Percentiles rank a stretch among this genome's conserved stretches.
phyloP scores from a whole-genome alignment of 1,140 invertebrate genomes.

The Bombus pyrosoma region DNA sequence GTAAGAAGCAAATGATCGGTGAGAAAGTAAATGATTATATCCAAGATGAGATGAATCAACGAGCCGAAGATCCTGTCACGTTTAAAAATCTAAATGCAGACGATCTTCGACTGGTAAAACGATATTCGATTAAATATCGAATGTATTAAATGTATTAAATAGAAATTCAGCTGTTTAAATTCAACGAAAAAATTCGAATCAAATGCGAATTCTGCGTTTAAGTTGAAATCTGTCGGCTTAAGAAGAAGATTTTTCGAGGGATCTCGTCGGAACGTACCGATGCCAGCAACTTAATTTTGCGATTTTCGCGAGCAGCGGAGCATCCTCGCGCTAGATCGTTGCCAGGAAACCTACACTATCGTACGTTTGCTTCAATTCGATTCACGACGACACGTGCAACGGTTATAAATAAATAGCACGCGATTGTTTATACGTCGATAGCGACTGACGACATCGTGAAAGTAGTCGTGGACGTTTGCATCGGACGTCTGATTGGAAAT shows the following conservation, averaged over 20 bases:
- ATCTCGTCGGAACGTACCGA: not conserved
- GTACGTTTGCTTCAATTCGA: conserved; percentile 47
- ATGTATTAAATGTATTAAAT: not conserved
- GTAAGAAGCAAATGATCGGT: not conserved
- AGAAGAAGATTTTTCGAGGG: not conserved
- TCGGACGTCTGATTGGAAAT: not conserved
- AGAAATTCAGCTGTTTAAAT: not conserved
- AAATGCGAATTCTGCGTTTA: not conserved
- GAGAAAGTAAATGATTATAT: not conserved
- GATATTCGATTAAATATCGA: no score
- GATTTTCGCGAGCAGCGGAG: not conserved
- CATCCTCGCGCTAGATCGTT: not conserved
- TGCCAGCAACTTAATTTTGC: conserved; percentile 29
- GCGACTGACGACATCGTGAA: not conserved
- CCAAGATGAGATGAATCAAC: not conserved
- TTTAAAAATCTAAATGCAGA: not conserved
- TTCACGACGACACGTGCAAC: conserved; percentile 30
- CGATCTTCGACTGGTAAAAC: no score
- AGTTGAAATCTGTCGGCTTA: no score
- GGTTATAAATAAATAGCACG: conserved; percentile 50
- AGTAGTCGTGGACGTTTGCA: conserved; percentile 1
- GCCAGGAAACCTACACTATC: conserved; percentile 20
- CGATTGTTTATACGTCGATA: conserved; percentile 41
- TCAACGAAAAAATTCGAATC: not conserved
- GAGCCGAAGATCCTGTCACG: not conserved